Base-by-base conservation (phyloP, 2,888 invertebrate genomes). In the Cephus pulcher region DNA sequence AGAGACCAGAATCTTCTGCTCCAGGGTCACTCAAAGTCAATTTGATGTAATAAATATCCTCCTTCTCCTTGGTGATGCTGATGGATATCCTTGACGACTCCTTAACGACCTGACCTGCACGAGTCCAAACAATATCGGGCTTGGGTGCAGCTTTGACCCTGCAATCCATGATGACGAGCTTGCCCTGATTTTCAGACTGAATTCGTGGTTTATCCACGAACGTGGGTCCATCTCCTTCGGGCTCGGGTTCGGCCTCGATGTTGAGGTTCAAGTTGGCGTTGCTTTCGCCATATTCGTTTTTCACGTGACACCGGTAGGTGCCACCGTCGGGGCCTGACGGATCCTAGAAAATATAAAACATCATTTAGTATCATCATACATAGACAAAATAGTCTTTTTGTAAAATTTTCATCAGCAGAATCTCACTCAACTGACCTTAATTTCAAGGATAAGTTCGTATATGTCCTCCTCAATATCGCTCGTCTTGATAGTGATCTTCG, bases 231-330 rank as follows among this genome's bases (percentile, higher is more conserved):
- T 97, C 97, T 75, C 97, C 97, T 93, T 97, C 97, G 0, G 96
- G 96, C 92, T 97, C 97, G n/a, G 97, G 95, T 92, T 97, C 97
- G 88, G 99, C 98, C 94, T 98, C 98, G 91, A 99, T 98, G 92
- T 99, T 99, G 79, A 99, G 93, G 89, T 98, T 98, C 77, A 99
- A 94, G 92, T 98, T 98, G 82, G 98, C 98, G 92, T 98, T 98
- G 88, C 98, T 97, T 93, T 99, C 99, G 82, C 99, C 99, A 91
- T 95, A 97, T 92, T 98, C 97, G 91, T 98, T 99, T 92, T 96
- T 96, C 81, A 98, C 97, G 92, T 98, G 97, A 92, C 99, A 98
- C 90, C 98, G 96, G 92, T 97, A 98, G 69, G 96, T 95, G 70
- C 97, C 97, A 81, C 97, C 97, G 90, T 98, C 97, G 34, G 95